Evolutionary conservation across 2,888 invertebrate genomes (phyloP), one percentile per base, ranked within the genome.

Genomic region (Habrosyne pyritoides): DNA sequence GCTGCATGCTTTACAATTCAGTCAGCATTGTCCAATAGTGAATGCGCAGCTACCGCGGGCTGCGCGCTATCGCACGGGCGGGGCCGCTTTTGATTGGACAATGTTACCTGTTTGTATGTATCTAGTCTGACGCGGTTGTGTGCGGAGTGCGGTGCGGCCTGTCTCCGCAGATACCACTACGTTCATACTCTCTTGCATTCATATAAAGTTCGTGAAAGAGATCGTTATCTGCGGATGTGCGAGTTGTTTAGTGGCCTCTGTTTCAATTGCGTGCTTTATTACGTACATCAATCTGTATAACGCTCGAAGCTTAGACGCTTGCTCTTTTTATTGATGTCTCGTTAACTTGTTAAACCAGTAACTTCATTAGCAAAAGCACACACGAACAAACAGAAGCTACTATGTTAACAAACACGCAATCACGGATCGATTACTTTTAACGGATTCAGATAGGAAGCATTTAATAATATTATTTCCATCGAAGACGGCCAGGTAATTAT

Each of bases 401-500:
- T 42, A 8, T 42, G 42, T 42, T 42, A n/a, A 14, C 42, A 42
- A 57, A 60, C 66, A 60, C 61, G 70, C 72, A 64, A 68, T 72
- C 69, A 75, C 64, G 53, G 61, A 64, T 56, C 67, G 71, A 71
- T 75, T 67, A 66, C 70, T 67, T 77, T 73, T 77, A 76, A 68
- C 64, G 21, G 47, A 50, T 50, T 52, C 60, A 56, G 60, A 57
- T 14, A 53, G 26, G 54, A 63, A 66, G 61, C 64, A 18, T 42
- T 42, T 12, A 18, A n/a, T 33, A 33, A 18, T 42, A 6, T 3
- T 55, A 53, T 47, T 55, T 55, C 52, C 54, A 62, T 60, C 60
- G 61, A 51, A 55, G 59, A 55, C 59, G 63, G 58, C 55, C 50
- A 54, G 47, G 26, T 59, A 30, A 56, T 57, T 53, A 56, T 58